A percentile compares a stretch with the other conserved stretches of the same genome.
Evolutionary conservation across 2,113 vertebrate species (phyloP).

Genomic region (Percopsis transmontana): DNA sequence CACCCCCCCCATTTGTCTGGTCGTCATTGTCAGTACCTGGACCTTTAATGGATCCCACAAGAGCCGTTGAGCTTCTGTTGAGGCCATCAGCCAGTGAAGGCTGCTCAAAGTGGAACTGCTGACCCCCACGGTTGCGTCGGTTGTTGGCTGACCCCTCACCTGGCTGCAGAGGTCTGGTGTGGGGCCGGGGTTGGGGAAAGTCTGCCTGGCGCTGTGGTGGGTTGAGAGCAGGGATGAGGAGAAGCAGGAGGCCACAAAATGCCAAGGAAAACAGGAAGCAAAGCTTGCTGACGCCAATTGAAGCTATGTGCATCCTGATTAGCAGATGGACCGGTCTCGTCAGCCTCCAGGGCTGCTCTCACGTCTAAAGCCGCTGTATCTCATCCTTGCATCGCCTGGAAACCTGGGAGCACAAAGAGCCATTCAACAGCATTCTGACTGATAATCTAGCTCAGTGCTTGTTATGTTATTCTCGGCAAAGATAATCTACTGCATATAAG

Average conservation of each 20-base stretch:
- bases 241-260: slow-evolving; percentile 81
- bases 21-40: background rate
- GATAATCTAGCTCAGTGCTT: too few relatives aligned
- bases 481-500: background rate
- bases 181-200: slow-evolving; percentile 58
- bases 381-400: slow-evolving; percentile 62
- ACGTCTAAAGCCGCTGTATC: slow-evolving; percentile 30
- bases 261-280: slow-evolving; percentile 85
- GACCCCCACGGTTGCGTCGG: background rate
- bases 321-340: slow-evolving; percentile 42
- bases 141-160: slow-evolving; percentile 9
- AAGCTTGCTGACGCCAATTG: slow-evolving; percentile 80
- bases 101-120: background rate
- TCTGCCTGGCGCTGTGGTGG: slow-evolving; percentile 47
- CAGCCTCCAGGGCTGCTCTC: slow-evolving; percentile 78
- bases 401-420: slow-evolving; percentile 34
- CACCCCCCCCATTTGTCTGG: background rate
- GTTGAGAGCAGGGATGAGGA: slow-evolving; percentile 79
- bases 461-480: background rate
- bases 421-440: background rate
- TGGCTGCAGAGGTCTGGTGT: slow-evolving; percentile 24
- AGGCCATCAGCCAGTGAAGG: background rate
- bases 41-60: background rate
- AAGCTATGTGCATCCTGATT: slow-evolving; percentile 81
- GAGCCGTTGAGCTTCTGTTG: slow-evolving; percentile 2